Evolutionary conservation across 1,140 invertebrate genomes (phyloP).

Genomic region (Drosophila nebulosa): DNA sequence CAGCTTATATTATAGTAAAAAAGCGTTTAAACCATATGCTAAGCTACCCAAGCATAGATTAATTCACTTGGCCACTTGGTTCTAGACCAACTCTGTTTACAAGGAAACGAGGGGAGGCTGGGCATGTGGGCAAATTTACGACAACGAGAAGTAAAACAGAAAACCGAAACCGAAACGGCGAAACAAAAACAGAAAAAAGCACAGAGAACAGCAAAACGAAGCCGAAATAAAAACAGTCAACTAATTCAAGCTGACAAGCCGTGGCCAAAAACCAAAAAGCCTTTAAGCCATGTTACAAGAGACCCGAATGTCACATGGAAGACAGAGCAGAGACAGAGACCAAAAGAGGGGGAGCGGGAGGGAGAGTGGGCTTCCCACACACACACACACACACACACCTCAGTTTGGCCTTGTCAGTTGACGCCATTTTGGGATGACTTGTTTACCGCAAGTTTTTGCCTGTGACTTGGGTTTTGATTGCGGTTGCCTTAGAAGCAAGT

Average conservation of each 20-base stretch:
- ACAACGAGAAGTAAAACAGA: conserved; percentile 29
- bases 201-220: conserved; percentile 17
- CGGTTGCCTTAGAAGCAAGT: conserved; percentile 13
- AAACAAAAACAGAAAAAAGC: conserved; percentile 14
- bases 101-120: no score
- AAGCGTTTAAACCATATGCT: no score
- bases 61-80: not conserved
- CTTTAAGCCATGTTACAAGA: conserved; percentile 53
- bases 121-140: conserved; percentile 62
- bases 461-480: conserved; percentile 30
- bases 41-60: not conserved
- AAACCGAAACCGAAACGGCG: conserved; percentile 4
- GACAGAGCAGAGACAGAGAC: conserved; percentile 1
- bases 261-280: conserved; percentile 48
- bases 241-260: conserved; percentile 68
- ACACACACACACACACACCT: conserved; percentile 13
- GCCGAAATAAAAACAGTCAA: conserved; percentile 32
- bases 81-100: not conserved
- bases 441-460: conserved; percentile 55
- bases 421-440: conserved; percentile 27
- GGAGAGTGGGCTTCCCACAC: no score
- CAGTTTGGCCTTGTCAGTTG: conserved; percentile 60
- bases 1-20: no score
- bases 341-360: not conserved
- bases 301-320: not conserved